Evolutionary conservation across 2,113 vertebrate genomes (phyloP).

Genomic region (Rostratula benghalensis): DNA sequence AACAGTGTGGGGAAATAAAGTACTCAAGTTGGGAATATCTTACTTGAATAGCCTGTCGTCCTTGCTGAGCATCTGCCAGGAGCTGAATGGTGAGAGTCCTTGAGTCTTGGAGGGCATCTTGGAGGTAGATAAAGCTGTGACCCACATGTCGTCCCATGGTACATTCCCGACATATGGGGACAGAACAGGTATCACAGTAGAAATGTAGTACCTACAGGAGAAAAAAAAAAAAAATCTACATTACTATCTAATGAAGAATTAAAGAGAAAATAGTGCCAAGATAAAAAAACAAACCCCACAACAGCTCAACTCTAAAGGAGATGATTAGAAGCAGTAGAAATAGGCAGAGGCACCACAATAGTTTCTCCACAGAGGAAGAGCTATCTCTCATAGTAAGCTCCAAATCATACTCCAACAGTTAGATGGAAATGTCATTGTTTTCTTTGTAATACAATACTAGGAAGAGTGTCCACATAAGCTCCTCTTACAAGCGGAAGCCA

Average conservation of each 20-base stretch:
- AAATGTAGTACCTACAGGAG: conserved; percentile 88
- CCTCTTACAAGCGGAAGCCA: conserved; percentile 44
- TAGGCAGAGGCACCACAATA: background rate
- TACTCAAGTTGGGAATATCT: background rate
- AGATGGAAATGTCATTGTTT: conserved; percentile 46
- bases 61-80: conserved; percentile 94
- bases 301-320: background rate
- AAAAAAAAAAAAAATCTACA: background rate
- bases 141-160: conserved; percentile 90
- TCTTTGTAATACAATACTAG: conserved; percentile 66
- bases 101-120: conserved; percentile 95
- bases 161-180: conserved; percentile 97
- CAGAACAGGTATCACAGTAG: conserved; percentile 95
- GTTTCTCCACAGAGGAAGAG: conserved; percentile 11
- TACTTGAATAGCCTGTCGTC: conserved; percentile 96
- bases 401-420: background rate
- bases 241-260: background rate
- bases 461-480: conserved; percentile 57
- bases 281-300: background rate
- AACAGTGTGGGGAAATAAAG: background rate
- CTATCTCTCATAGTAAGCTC: background rate
- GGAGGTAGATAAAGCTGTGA: conserved; percentile 95
- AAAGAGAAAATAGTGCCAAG: background rate
- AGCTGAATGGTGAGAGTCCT: conserved; percentile 94
- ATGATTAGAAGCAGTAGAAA: background rate